These are phyloP conservation scores for Cynopterus brachyotis DNA, from an alignment of 2,113 vertebrate species.

Conservation along the genomic window DNA sequence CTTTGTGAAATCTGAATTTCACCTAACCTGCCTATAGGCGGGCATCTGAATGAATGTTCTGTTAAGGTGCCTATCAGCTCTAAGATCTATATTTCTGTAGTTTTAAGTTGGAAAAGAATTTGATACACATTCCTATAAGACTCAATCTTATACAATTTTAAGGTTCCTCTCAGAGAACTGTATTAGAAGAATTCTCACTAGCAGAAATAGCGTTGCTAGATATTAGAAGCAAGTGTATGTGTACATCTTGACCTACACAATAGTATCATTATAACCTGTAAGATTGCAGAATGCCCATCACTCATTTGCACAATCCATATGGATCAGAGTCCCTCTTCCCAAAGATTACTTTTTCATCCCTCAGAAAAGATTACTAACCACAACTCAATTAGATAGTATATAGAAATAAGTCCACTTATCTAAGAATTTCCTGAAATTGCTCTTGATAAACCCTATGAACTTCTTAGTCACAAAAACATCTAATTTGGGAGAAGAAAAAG, in stretches of 20 bases:
- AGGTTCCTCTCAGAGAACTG: not conserved
- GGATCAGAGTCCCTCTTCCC: not conserved
- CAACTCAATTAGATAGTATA: not conserved
- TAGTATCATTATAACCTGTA: not conserved
- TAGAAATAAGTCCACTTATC: not conserved
- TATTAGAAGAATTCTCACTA: not conserved
- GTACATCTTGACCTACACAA: not conserved
- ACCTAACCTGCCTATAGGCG: not conserved
- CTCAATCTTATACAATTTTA: not conserved
- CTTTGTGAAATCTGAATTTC: not conserved
- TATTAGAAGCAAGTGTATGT: not conserved
- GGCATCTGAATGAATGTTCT: not conserved
- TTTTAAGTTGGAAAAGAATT: slow-evolving; percentile 30
- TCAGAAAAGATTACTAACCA: not conserved
- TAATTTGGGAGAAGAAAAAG: not conserved
- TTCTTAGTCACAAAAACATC: slow-evolving; percentile 22
- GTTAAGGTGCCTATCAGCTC: not conserved
- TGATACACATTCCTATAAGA: not conserved
- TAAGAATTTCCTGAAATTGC: slow-evolving; percentile 6
- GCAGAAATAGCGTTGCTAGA: not conserved
- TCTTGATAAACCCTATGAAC: slow-evolving; percentile 20
- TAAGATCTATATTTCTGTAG: not conserved
- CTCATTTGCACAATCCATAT: not conserved
- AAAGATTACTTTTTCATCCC: not conserved
- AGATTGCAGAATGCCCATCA: not conserved